Percentiles rank a stretch among this genome's conserved stretches.
Conservation (phyloP, 2,888 invertebrate species). For the Sarcophaga carnaria region DNA sequence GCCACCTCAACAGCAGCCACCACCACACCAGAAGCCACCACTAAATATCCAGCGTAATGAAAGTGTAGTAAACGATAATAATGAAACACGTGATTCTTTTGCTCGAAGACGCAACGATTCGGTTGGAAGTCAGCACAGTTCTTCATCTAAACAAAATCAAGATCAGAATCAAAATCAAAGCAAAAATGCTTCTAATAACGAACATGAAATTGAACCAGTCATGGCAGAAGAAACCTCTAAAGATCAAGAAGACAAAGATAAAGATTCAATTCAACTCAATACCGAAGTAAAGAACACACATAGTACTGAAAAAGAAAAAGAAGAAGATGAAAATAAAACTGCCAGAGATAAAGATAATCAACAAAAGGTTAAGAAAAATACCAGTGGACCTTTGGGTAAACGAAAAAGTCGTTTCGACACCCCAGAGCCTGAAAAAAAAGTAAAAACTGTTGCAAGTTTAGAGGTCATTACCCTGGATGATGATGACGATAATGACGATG, state of each 20-base stretch:
- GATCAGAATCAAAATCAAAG: constrained; percentile 23
- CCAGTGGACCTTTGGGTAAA: constrained; percentile 68
- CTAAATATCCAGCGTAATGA: constrained; percentile 7
- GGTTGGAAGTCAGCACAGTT: constrained; percentile 43
- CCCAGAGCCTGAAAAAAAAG: constrained; percentile 32
- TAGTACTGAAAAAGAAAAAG: neutral
- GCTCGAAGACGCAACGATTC: constrained; percentile 28
- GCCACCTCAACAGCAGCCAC: neutral
- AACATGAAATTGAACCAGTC: neutral
- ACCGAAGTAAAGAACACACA: neutral
- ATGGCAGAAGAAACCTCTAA: neutral
- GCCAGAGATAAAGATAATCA: neutral
- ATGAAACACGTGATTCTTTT: neutral
- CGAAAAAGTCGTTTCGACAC: constrained; percentile 72
- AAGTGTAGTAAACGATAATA: constrained; percentile 22
- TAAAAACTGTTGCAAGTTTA: constrained; percentile 54
- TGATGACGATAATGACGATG: constrained; percentile 74
- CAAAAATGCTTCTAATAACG: constrained; percentile 2
- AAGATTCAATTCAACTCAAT: neutral
- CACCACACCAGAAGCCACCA: constrained; percentile 3
- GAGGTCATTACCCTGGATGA: constrained; percentile 75
- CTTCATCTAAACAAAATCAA: constrained; percentile 34
- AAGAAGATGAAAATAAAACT: constrained; percentile 25
- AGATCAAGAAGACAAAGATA: neutral
- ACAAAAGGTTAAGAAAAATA: constrained; percentile 11